These are phyloP conservation scores for Eristalis arbustorum DNA, from an alignment of 2,888 invertebrate genomes.

Conservation along the genomic window DNA sequence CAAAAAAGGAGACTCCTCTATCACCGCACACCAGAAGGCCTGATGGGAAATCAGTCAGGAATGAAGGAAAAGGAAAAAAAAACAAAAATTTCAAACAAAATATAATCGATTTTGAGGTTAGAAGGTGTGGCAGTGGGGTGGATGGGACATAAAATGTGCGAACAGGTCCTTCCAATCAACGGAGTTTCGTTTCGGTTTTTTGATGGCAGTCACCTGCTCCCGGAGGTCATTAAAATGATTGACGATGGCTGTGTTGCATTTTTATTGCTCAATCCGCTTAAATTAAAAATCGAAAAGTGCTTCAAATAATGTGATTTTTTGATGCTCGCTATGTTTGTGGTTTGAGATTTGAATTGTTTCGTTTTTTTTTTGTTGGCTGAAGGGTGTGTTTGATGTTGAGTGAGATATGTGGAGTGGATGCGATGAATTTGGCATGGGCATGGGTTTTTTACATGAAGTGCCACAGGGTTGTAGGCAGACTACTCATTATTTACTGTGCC, in stretches of 20 bases:
- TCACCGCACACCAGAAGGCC: neutral
- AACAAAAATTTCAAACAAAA: neutral
- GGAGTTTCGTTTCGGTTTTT: neutral
- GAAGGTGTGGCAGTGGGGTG: neutral
- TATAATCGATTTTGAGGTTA: neutral
- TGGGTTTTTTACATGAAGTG: too few species aligned
- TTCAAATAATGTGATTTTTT: neutral
- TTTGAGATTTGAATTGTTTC: neutral
- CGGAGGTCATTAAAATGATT: constrained; percentile 2
- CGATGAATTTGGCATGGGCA: too few species aligned
- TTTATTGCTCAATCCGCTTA: neutral
- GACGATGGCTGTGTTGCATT: neutral
- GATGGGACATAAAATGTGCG: neutral
- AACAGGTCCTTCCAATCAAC: neutral
- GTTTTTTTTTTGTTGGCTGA: neutral
- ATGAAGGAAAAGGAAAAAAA: neutral
- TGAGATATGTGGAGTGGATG: neutral
- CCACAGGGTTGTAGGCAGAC: too few species aligned
- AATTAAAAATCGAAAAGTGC: neutral
- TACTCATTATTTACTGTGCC: too few species aligned
- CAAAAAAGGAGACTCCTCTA: neutral
- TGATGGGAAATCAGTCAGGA: neutral
- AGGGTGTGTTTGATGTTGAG: too few species aligned
- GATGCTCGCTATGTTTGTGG: neutral
- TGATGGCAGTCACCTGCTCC: neutral